Evolutionary conservation across 2,888 invertebrate genomes (phyloP).

Genomic region (Dryobota labecula): DNA sequence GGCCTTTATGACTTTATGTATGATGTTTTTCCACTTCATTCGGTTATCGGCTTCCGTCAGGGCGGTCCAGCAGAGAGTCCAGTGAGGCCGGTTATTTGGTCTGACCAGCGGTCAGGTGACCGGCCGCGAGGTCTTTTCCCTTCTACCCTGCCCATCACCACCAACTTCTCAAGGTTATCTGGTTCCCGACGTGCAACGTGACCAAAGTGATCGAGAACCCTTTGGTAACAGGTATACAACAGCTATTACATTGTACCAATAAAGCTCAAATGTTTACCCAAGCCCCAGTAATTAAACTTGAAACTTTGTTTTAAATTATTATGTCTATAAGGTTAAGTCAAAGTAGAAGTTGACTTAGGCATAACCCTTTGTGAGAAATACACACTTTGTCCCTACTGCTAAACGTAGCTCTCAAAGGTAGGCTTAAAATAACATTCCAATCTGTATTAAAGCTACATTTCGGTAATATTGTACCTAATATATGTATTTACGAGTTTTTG

Average conservation of each 20-base stretch:
- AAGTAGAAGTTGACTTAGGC: constrained; percentile 19
- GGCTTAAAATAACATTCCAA: not conserved
- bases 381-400: not conserved
- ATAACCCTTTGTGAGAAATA: constrained; percentile 1
- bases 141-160: too few species aligned
- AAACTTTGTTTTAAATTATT: not conserved
- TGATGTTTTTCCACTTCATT: too few species aligned
- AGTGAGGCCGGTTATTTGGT: not conserved
- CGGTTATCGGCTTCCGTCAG: too few species aligned
- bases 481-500: too few species aligned
- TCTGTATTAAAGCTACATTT: not conserved
- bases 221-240: not conserved
- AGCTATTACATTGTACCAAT: not conserved
- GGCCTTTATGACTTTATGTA: too few species aligned
- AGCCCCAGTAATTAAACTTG: not conserved
- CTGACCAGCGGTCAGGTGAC: not conserved
- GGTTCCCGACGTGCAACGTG: not conserved
- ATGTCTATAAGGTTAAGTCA: not conserved
- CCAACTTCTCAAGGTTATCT: too few species aligned
- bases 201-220: not conserved
- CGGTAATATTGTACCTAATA: not conserved
- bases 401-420: not conserved
- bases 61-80: too few species aligned
- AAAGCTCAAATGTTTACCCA: not conserved
- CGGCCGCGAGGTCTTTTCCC: not conserved